Percentiles rank a stretch among this genome's conserved stretches.
Evolutionary conservation across 2,888 invertebrate genomes (phyloP).

Genomic region (Dugesia japonica): DNA sequence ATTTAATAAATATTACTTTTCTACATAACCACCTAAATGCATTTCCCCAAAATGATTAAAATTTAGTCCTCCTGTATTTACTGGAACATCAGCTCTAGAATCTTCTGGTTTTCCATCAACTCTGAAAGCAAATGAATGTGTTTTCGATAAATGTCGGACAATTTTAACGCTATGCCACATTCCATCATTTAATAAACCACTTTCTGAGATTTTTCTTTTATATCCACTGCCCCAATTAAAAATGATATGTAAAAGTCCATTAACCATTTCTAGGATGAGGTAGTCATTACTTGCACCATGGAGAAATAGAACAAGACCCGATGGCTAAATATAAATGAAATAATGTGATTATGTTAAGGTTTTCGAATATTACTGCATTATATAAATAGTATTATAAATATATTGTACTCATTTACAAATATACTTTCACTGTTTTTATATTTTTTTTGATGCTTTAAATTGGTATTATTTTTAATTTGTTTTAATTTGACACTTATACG

Average conservation of each 20-base stretch:
- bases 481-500: too few relatives aligned
- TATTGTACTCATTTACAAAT: too few relatives aligned
- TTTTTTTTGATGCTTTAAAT: too few relatives aligned
- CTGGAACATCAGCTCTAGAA: slow-evolving; percentile 1
- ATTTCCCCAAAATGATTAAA: slow-evolving; percentile 22
- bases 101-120: slow-evolving; percentile 6
- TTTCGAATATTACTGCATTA: too few relatives aligned
- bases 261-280: slow-evolving; percentile 23
- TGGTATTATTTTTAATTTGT: too few relatives aligned
- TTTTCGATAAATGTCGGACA: not conserved
- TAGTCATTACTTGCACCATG: slow-evolving; percentile 17
- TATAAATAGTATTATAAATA: too few relatives aligned
- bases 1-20: not conserved
- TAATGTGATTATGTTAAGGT: too few relatives aligned
- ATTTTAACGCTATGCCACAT: slow-evolving; percentile 22
- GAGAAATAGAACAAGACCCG: slow-evolving; percentile 21
- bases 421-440: too few relatives aligned
- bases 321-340: not conserved
- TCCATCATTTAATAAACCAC: not conserved
- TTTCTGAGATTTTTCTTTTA: slow-evolving; percentile 5
- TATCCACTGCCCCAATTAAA: slow-evolving; percentile 29
- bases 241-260: slow-evolving; percentile 17
- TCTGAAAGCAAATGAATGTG: not conserved
- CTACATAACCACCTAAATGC: slow-evolving; percentile 12
- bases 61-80: slow-evolving; percentile 22